Conservation (phyloP, 2,113 vertebrate genomes). For the Anolis carolinensis region DNA sequence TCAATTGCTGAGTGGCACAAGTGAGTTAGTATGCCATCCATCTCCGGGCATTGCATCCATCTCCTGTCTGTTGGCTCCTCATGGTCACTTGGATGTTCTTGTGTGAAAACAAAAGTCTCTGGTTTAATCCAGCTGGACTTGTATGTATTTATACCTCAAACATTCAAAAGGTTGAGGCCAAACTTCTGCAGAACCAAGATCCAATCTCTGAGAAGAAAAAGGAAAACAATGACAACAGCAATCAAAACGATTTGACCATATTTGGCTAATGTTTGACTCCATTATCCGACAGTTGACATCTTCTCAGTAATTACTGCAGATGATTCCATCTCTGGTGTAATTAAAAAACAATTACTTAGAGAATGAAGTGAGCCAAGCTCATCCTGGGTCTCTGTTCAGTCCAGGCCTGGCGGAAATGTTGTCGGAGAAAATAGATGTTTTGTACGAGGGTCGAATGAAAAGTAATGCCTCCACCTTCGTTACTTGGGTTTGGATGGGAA, state of each 20-base stretch:
- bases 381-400: slow-evolving; percentile 76
- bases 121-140: too few species aligned
- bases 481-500: too few species aligned
- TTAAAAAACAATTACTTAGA: slow-evolving; percentile 86
- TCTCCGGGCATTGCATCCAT: too few species aligned
- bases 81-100: too few species aligned
- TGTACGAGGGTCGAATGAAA: too few species aligned
- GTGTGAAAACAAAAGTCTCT: too few species aligned
- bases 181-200: slow-evolving; percentile 22
- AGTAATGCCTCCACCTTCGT: too few species aligned
- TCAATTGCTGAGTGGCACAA: too few species aligned
- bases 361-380: slow-evolving; percentile 79
- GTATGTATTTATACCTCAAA: background rate
- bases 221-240: background rate
- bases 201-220: slow-evolving; percentile 34
- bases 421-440: slow-evolving; percentile 81
- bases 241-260: slow-evolving; percentile 38
- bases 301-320: slow-evolving; percentile 84
- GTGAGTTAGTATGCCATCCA: too few species aligned
- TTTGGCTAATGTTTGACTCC: slow-evolving; percentile 74
- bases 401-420: slow-evolving; percentile 75
- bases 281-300: slow-evolving; percentile 80
- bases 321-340: slow-evolving; percentile 84
- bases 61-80: too few species aligned
- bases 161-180: slow-evolving; percentile 37